Evolutionary conservation across 2,113 vertebrate genomes (phyloP).

Genomic region (Ranitomeya imitator): DNA sequence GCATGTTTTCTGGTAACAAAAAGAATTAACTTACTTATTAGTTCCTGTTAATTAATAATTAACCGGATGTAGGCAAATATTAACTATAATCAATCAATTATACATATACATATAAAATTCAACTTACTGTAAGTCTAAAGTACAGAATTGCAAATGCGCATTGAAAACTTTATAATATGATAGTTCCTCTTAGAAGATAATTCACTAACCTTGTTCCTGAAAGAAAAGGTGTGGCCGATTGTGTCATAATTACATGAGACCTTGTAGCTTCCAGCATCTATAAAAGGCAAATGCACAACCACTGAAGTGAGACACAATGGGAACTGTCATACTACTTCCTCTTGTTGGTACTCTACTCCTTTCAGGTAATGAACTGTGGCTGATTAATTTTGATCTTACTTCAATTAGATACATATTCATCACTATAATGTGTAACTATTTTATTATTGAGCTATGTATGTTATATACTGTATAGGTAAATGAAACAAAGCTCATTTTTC

Average conservation of each 20-base stretch:
- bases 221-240: slow-evolving; percentile 1
- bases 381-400: background rate
- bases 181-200: background rate
- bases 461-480: background rate
- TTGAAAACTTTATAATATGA: background rate
- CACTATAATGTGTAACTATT: background rate
- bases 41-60: background rate
- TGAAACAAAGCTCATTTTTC: background rate
- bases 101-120: background rate
- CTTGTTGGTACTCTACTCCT: background rate
- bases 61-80: background rate
- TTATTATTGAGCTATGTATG: background rate
- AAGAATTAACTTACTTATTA: background rate
- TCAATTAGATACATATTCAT: background rate
- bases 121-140: background rate
- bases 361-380: background rate
- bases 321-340: background rate
- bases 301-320: background rate
- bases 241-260: background rate
- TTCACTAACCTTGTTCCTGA: background rate
- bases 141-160: background rate
- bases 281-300: background rate
- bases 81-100: background rate
- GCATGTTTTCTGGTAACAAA: background rate
- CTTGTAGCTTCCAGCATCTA: background rate